These are phyloP conservation scores for Poecilus cupreus DNA, from an alignment of 2,888 invertebrate genomes.

Conservation along the genomic window DNA sequence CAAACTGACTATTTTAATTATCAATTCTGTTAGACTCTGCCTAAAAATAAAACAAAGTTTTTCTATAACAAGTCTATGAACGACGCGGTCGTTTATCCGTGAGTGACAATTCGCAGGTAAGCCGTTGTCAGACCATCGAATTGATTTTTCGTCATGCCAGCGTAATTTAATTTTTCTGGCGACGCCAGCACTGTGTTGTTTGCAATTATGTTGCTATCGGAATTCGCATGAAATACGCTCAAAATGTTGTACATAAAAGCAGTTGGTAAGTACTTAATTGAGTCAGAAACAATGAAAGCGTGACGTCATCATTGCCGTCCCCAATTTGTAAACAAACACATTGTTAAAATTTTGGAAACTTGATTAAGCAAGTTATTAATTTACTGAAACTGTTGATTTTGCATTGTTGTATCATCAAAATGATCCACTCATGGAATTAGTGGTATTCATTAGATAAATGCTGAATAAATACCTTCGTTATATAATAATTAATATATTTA, in stretches of 20 bases:
- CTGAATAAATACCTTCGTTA: no score
- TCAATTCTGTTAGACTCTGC: background rate
- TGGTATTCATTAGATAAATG: no score
- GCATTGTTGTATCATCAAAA: no score
- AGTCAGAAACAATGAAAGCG: constrained; percentile 1
- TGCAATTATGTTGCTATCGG: constrained; percentile 14
- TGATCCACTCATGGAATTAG: no score
- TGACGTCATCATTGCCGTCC: no score
- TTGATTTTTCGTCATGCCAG: constrained; percentile 13
- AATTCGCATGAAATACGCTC: background rate
- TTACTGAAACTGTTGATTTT: no score
- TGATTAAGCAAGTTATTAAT: no score
- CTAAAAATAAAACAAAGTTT: background rate
- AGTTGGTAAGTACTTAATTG: constrained; percentile 18
- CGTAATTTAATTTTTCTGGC: constrained; percentile 27
- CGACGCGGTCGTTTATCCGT: background rate
- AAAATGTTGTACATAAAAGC: constrained; percentile 16
- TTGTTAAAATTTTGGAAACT: no score
- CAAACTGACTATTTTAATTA: background rate
- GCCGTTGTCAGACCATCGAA: background rate
- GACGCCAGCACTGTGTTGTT: background rate
- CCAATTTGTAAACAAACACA: no score
- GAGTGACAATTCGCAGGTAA: background rate
- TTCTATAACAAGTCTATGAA: background rate
- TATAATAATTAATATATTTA: no score